Percentiles rank a stretch among this genome's conserved stretches.
Conservation (phyloP, 2,113 vertebrate genomes). For the Fukomys damarensis region DNA sequence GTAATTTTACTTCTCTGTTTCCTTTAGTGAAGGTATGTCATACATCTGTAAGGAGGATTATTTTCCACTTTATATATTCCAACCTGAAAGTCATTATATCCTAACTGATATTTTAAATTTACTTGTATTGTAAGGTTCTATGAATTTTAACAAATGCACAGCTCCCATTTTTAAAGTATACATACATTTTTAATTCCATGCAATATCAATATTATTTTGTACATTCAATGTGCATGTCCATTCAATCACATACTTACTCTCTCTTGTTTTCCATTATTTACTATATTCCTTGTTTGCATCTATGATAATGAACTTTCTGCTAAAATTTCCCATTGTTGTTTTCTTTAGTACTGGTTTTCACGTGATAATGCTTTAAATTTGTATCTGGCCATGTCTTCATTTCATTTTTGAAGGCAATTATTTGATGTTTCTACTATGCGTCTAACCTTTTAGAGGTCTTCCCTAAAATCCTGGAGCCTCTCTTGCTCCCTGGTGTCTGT, state of each 20-base stretch:
- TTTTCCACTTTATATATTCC: neutral
- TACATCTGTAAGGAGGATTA: neutral
- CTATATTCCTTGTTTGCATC: neutral
- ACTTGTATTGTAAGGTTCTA: neutral
- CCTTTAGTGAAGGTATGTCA: neutral
- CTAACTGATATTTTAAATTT: neutral
- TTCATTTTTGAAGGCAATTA: neutral
- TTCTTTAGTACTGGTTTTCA: neutral
- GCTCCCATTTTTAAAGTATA: neutral
- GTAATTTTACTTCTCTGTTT: neutral
- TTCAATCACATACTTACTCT: neutral
- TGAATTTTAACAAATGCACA: neutral
- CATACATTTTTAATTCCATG: neutral
- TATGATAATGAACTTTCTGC: neutral
- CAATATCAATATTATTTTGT: neutral
- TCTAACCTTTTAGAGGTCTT: neutral
- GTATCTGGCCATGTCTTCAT: neutral
- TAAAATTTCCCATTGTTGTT: neutral
- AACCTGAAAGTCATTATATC: neutral
- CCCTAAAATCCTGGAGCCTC: neutral
- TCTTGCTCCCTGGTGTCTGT: neutral
- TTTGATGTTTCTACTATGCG: neutral
- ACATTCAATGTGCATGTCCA: neutral
- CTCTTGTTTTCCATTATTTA: neutral
- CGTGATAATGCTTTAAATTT: neutral